A percentile compares a stretch with the other conserved stretches of the same genome.
phyloP scores from a whole-genome alignment of 2,797 vertebrate genomes.

The Enteromius trimaculatus region DNA sequence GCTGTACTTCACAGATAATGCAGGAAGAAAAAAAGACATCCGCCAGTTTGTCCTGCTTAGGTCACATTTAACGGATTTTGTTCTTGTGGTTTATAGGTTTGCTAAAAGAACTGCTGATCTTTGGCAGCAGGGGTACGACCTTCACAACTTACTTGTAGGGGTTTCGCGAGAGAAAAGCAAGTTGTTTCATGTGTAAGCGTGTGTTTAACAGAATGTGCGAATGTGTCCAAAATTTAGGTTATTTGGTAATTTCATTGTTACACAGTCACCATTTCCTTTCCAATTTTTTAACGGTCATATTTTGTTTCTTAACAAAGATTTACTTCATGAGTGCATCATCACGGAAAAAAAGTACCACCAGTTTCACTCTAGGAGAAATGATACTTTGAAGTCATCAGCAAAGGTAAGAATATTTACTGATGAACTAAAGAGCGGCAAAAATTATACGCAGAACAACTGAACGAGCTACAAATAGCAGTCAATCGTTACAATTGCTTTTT shows the following conservation, averaged over 20 bases:
- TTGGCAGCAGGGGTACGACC: neutral
- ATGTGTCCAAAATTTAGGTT: neutral
- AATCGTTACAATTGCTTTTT: neutral
- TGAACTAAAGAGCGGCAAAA: neutral
- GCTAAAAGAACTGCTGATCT: neutral
- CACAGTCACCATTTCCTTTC: constrained; percentile 14
- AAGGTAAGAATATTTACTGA: constrained; percentile 27
- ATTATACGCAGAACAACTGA: neutral
- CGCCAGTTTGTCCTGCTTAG: neutral
- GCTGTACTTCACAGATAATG: constrained; percentile 14
- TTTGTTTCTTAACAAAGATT: constrained; percentile 39
- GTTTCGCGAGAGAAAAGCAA: neutral
- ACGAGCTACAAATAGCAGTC: neutral
- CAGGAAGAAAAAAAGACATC: constrained; percentile 6
- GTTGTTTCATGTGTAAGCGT: neutral
- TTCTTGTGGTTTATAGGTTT: constrained; percentile 21
- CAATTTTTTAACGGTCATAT: neutral
- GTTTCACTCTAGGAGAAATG: constrained; percentile 24
- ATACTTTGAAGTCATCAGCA: neutral
- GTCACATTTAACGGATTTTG: constrained; percentile 15
- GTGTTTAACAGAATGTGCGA: neutral
- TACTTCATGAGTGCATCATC: neutral
- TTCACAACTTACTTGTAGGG: neutral
- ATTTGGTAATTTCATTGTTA: constrained; percentile 16
- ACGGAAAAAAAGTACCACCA: neutral